These are phyloP conservation scores for Athripsodes cinereus DNA, from an alignment of 2,888 invertebrate genomes.

Conservation along the genomic window DNA sequence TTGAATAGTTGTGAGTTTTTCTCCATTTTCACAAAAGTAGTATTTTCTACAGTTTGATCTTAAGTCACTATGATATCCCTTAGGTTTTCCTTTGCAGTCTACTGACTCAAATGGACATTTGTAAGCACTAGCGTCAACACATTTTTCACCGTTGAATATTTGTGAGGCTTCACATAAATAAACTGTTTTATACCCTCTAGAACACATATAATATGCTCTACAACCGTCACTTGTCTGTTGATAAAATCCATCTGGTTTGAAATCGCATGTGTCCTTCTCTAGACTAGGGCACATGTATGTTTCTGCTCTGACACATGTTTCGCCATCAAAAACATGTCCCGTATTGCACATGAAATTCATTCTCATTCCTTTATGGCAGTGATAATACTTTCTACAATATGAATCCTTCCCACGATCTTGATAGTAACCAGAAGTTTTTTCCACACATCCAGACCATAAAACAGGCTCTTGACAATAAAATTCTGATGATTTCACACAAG, in stretches of 20 bases:
- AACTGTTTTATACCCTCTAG: conserved; percentile 49
- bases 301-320: conserved; percentile 37
- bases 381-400: conserved; percentile 49
- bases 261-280: conserved; percentile 47
- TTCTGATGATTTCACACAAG: conserved; percentile 38
- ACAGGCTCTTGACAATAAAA: conserved; percentile 47
- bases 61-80: conserved; percentile 53
- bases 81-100: conserved; percentile 45
- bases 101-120: conserved; percentile 40
- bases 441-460: conserved; percentile 40
- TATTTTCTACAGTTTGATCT: conserved; percentile 50
- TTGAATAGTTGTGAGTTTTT: conserved; percentile 49
- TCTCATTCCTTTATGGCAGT: conserved; percentile 42
- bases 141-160: conserved; percentile 48
- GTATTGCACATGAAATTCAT: conserved; percentile 41
- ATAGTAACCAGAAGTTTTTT: conserved; percentile 50
- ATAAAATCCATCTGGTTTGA: conserved; percentile 51
- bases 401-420: conserved; percentile 42
- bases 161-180: conserved; percentile 50
- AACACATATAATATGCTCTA: conserved; percentile 54
- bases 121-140: conserved; percentile 39
- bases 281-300: conserved; percentile 44
- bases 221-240: conserved; percentile 48
- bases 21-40: conserved; percentile 53
- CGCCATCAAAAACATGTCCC: conserved; percentile 44